These are phyloP conservation scores for Herpetotheres cachinnans DNA, from an alignment of 2,113 vertebrate genomes.

Conservation along the genomic window DNA sequence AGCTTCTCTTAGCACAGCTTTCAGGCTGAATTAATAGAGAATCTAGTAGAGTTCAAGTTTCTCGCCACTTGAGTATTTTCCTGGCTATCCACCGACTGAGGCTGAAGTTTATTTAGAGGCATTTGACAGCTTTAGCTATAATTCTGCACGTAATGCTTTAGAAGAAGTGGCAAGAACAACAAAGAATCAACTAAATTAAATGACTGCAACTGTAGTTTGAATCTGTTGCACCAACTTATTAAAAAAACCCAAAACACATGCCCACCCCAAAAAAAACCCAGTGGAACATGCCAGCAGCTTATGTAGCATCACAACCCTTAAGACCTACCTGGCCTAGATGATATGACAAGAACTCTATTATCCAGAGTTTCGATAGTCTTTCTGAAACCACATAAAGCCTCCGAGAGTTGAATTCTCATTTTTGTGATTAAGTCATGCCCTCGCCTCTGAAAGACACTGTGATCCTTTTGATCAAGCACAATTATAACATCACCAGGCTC, in stretches of 20 bases:
- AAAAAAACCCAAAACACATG: not conserved
- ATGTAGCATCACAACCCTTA: not conserved
- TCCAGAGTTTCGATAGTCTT: constrained; percentile 87
- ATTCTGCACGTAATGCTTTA: not conserved
- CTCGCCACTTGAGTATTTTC: not conserved
- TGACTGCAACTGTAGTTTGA: not conserved
- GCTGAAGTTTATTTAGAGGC: not conserved
- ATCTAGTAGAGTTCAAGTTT: not conserved
- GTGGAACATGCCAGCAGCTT: not conserved
- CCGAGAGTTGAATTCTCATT: constrained; percentile 88
- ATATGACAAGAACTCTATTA: constrained; percentile 82
- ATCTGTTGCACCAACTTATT: not conserved
- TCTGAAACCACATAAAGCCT: constrained; percentile 93
- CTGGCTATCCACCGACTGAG: not conserved
- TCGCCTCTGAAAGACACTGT: constrained; percentile 84
- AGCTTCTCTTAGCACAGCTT: not conserved
- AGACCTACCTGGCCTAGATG: constrained; percentile 80
- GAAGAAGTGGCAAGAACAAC: not conserved
- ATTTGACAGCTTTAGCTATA: not conserved
- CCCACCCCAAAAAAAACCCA: not conserved
- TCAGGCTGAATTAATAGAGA: not conserved
- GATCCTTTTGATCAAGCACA: constrained; percentile 92
- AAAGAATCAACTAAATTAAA: not conserved
- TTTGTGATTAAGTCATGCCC: constrained; percentile 86
- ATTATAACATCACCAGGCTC: constrained; percentile 94